Percentiles rank a stretch among this genome's conserved stretches.
Evolutionary conservation across 2,888 invertebrate species (phyloP).

Genomic region (Unio pictorum): DNA sequence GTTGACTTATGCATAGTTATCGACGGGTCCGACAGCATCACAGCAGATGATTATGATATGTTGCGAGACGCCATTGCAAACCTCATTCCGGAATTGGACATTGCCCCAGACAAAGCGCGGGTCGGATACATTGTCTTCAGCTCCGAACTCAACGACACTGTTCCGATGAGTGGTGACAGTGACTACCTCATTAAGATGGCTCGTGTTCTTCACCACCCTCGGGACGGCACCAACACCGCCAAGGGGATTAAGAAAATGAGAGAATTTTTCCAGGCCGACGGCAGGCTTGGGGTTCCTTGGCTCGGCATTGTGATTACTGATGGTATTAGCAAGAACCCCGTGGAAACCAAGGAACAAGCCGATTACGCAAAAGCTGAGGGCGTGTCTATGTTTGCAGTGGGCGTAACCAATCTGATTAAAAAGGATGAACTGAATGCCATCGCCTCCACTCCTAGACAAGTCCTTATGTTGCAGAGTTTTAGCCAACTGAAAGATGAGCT

Average conservation of each 20-base stretch:
- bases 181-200: constrained; percentile 23
- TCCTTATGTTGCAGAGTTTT: constrained; percentile 28
- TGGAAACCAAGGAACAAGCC: constrained; percentile 65
- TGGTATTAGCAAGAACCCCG: constrained; percentile 63
- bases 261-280: constrained; percentile 21
- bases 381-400: constrained; percentile 69
- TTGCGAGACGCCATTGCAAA: constrained; percentile 39
- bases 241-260: constrained; percentile 44
- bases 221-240: constrained; percentile 41
- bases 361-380: constrained; percentile 63
- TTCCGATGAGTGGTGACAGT: constrained; percentile 25
- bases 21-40: constrained; percentile 59
- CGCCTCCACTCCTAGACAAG: constrained; percentile 44
- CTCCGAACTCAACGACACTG: constrained; percentile 18
- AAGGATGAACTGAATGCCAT: constrained; percentile 57
- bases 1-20: constrained; percentile 57
- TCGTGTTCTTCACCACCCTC: constrained; percentile 23
- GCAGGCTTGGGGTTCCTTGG: constrained; percentile 61
- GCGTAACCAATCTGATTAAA: constrained; percentile 65
- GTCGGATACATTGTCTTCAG: constrained; percentile 48
- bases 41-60: constrained; percentile 29
- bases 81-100: constrained; percentile 40
- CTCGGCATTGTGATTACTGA: constrained; percentile 70
- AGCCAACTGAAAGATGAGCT: constrained; percentile 27
- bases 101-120: constrained; percentile 29